Evolutionary conservation across 2,113 vertebrate genomes (phyloP), one percentile per base, ranked within the genome.

Genomic region (Salvator merianae): DNA sequence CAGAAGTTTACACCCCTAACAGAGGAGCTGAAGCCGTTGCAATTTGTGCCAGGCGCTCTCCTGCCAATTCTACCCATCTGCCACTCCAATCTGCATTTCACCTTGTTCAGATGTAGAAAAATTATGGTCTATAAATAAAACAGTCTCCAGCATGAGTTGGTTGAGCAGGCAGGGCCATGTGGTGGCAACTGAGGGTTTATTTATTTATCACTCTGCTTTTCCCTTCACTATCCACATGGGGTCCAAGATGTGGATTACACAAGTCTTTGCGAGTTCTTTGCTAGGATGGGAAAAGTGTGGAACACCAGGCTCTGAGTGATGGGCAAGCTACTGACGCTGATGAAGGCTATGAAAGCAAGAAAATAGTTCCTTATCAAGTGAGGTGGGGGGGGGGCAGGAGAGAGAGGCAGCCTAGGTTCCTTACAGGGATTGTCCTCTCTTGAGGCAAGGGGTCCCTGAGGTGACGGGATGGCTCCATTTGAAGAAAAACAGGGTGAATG

Each of bases 121-220:
- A 83, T 50, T 50, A 76, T 4, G n/a, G 40, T 28, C 59, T 50
- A 83, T 83, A 83, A 83, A 83, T 83, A 76, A 50, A 55, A 43
- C 7, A 16, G 14, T 28, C 62, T 76, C 81, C 40, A 20, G 0
- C 32, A 2, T 28, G 71, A 62, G 53, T 13, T 24, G 59, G 7
- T 32, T 50, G 38, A 26, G 18, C 59, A 30, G 65, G 71, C 40
- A 18, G 81, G 24, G 32, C 34, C 22, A 72, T n/a, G 36, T 2
- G 5, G 72, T 74, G 72, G 26, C 40, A 83, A 36, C 55, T 65
- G 13, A 18, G 81, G 53, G 40, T 36, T 75, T 32, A 43, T 75
- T 34, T 43, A 40, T 83, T 43, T 14, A 73, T 62, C 28, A 22
- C 43, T 74, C 13, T 47, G 4, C 4, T 79, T 18, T 63, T 6